Evolutionary conservation across 64 coral and sea anemone species (phyloP).

Genomic region (Pocillopora verrucosa): DNA sequence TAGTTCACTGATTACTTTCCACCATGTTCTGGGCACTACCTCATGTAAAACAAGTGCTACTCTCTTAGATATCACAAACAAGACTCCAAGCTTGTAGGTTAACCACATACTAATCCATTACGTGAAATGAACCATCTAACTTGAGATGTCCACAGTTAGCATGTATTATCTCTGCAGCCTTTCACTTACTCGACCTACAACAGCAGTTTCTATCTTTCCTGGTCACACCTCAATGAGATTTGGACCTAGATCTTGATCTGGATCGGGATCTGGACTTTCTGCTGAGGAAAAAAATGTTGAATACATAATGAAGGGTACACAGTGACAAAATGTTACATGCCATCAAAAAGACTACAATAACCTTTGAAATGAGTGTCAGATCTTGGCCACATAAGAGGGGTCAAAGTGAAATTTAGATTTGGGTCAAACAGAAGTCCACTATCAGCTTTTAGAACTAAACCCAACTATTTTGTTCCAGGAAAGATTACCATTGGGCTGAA

Average conservation of each 20-base stretch:
- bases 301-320: conserved; percentile 2
- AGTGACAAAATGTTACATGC: neutral
- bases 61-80: too few species aligned
- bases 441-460: too few species aligned
- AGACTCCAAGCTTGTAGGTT: too few species aligned
- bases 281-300: neutral
- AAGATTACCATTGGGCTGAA: too few species aligned
- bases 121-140: too few species aligned
- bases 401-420: too few species aligned
- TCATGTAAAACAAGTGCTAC: too few species aligned
- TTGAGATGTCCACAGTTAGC: neutral
- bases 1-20: too few species aligned
- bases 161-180: neutral
- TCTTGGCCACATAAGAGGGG: neutral
- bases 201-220: neutral
- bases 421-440: too few species aligned
- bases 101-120: too few species aligned
- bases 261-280: conserved; percentile 18
- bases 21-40: too few species aligned
- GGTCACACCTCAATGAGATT: conserved; percentile 10
- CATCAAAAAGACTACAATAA: neutral
- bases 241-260: conserved; percentile 21
- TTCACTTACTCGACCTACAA: conserved; percentile 47
- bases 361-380: neutral
- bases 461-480: too few species aligned